Conservation (phyloP, 2,113 vertebrate species). For the Xenopus borealis region DNA sequence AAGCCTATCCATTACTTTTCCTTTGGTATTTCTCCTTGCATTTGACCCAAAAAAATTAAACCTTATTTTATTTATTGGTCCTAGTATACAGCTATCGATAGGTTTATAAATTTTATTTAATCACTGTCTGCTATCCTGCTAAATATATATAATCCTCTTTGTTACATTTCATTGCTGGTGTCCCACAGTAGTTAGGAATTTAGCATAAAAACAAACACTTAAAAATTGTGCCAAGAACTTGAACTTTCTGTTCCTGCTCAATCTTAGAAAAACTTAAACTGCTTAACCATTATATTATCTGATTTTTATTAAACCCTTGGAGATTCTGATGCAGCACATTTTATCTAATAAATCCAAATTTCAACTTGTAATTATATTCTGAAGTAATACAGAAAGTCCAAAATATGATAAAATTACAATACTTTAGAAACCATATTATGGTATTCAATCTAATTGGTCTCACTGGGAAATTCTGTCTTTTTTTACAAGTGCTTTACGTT, state of each 20-base stretch:
- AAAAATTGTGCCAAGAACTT: neutral
- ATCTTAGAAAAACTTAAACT: slow-evolving; percentile 3
- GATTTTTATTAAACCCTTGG: slow-evolving; percentile 13
- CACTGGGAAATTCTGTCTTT: slow-evolving; percentile 6
- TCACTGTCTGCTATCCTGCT: too few species aligned
- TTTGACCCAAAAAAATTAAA: too few species aligned
- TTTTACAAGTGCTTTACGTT: neutral
- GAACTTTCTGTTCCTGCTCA: too few species aligned
- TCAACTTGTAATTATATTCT: slow-evolving; percentile 4
- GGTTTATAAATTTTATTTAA: too few species aligned
- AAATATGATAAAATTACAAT: slow-evolving; percentile 15
- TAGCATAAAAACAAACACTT: too few species aligned
- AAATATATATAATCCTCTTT: too few species aligned
- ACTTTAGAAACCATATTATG: neutral
- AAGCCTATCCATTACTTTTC: too few species aligned
- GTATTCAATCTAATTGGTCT: slow-evolving; percentile 19
- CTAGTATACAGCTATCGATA: too few species aligned
- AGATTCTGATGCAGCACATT: slow-evolving; percentile 13
- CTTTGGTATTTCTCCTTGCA: too few species aligned
- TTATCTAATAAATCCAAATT: slow-evolving; percentile 2
- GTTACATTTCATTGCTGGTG: too few species aligned
- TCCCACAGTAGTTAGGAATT: too few species aligned
- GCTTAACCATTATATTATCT: neutral
- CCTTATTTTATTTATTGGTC: too few species aligned
- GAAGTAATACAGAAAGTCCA: slow-evolving; percentile 1